phyloP scores from a whole-genome alignment of 2,113 vertebrate genomes.

The Poeciliopsis prolifica region DNA sequence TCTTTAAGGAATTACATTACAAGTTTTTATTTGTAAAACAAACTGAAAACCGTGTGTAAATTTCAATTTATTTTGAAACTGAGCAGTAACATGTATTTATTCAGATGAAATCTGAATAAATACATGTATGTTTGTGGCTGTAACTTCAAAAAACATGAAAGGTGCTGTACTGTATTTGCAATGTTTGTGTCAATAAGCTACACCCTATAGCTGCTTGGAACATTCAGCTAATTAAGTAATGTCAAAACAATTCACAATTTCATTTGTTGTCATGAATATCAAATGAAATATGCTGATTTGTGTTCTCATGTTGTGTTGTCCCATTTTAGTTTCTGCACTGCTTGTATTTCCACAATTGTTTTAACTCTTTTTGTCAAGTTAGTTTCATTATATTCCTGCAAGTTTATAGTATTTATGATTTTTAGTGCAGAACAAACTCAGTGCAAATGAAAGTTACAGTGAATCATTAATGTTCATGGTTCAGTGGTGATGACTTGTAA shows the following conservation, averaged over 20 bases:
- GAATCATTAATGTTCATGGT: not conserved
- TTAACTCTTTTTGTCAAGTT: not conserved
- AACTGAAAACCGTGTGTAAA: no score
- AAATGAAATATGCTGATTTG: not conserved
- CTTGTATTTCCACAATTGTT: not conserved
- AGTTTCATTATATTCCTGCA: not conserved
- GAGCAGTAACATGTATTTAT: not conserved
- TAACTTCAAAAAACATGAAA: not conserved
- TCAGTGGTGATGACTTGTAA: not conserved
- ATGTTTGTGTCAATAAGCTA: not conserved
- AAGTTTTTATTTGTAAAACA: no score
- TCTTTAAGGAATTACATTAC: not conserved
- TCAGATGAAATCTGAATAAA: not conserved
- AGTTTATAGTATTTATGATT: not conserved
- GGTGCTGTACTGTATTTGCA: not conserved
- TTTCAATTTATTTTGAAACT: not conserved
- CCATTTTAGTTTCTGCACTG: not conserved
- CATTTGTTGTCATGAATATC: not conserved
- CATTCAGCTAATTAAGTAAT: not conserved
- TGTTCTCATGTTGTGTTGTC: not conserved
- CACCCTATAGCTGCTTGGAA: not conserved
- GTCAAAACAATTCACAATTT: not conserved
- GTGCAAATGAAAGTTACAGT: not conserved
- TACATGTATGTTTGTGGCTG: not conserved
- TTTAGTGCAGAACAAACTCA: not conserved